Evolutionary conservation across 2,113 vertebrate genomes (phyloP).

Genomic region (Leuciscus idus): DNA sequence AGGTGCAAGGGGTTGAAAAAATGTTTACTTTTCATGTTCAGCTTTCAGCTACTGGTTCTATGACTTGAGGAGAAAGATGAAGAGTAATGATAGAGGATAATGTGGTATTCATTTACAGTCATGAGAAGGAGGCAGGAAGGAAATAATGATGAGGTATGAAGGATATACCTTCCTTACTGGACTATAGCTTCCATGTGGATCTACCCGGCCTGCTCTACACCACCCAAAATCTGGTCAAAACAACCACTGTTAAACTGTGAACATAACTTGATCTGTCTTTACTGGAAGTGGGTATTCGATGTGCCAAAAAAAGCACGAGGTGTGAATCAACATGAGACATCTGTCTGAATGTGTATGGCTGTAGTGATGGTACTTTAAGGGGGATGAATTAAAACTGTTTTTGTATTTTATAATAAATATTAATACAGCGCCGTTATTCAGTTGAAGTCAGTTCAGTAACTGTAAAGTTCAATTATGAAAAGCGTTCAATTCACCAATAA

Average conservation of each 20-base stretch:
- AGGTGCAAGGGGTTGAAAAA: constrained; percentile 46
- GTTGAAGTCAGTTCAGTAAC: too few species aligned
- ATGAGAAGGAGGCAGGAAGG: constrained; percentile 54
- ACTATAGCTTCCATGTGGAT: constrained; percentile 31
- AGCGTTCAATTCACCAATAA: too few species aligned
- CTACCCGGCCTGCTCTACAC: background rate
- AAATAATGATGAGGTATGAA: constrained; percentile 60
- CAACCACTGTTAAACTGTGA: constrained; percentile 21
- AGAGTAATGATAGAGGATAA: constrained; percentile 49
- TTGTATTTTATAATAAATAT: background rate
- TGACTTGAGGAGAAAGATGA: constrained; percentile 30
- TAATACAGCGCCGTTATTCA: too few species aligned
- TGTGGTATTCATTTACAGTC: constrained; percentile 50
- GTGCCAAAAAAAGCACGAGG: background rate
- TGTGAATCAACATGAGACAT: background rate
- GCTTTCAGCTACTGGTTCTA: constrained; percentile 43
- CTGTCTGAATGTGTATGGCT: background rate
- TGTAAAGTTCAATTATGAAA: too few species aligned
- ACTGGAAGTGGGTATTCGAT: constrained; percentile 1
- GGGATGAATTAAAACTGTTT: background rate
- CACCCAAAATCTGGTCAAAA: background rate
- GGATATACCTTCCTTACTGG: constrained; percentile 43
- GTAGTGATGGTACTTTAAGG: background rate
- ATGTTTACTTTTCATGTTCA: constrained; percentile 54
- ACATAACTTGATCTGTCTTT: constrained; percentile 27